Base-by-base conservation (phyloP, 2,797 vertebrate species). In the Pangasius djambal region DNA sequence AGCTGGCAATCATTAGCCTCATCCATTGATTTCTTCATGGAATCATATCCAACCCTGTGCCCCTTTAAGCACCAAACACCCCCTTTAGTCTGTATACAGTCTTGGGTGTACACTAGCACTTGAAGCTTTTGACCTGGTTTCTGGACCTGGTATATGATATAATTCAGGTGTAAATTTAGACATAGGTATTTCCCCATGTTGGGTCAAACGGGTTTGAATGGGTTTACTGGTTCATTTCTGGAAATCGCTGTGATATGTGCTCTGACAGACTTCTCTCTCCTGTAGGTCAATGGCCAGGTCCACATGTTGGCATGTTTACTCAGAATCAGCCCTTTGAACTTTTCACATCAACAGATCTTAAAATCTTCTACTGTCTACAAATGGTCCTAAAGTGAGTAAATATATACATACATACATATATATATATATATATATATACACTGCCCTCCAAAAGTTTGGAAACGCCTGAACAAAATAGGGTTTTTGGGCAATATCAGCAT, bases 1-100 rank as follows among this genome's bases (percentile, higher is more conserved):
- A 44, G 77, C 59, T 86, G 90, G 90, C 77, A 94, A 95, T 93
- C 79, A 94, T 94, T 93, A 86, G 34, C 63, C 59, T 74, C 28
- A 5, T 70, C 67, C 79, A 94, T 93, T 90, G 92, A 94, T 93
- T 90, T 83, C 0, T 37, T 85, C 70, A 28, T 57, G 31, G 69
- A 83, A 2, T 63, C 25, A 28, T 84, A 61, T 70, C 16, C 52
- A 85, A 72, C 18, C 15, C 8, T 77, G 15, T 67, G 50, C 16
- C 34, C 40, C 70, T 61, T 3, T 55, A 52, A 31, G 37, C 25
- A 67, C 12, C 3, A 37, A 22, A 48, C 25, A 82, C 22, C 15
- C 25, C 59, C 20, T 75, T 59, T 28, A 72, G 37, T 55, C 18
- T 85, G 28, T 20, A 55, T 55, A 18, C 16, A 65, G 44, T 52